phyloP scores from a whole-genome alignment of 2,113 vertebrate genomes.

The Natator depressus region DNA sequence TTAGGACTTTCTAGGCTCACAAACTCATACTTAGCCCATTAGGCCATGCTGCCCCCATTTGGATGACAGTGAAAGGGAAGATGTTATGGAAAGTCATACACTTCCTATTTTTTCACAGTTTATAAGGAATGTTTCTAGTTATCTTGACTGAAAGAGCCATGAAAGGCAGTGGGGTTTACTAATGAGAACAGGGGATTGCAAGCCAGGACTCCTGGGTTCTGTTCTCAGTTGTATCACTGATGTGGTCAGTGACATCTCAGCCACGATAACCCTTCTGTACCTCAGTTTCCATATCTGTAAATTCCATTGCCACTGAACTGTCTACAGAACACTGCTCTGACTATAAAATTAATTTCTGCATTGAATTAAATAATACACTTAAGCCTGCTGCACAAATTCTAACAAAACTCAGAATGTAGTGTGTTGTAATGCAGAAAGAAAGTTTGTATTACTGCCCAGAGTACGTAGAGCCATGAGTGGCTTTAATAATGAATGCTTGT shows the following conservation, averaged over 20 bases:
- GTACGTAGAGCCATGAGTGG: background rate
- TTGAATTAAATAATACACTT: background rate
- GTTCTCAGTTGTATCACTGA: background rate
- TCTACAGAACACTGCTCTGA: background rate
- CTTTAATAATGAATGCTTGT: background rate
- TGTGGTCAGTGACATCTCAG: fast-evolving
- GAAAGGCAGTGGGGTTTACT: background rate
- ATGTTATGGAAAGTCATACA: background rate
- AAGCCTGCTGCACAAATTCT: background rate
- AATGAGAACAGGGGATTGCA: fast-evolving
- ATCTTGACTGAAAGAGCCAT: background rate
- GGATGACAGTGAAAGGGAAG: background rate
- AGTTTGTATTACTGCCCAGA: fast-evolving
- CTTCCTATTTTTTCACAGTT: background rate
- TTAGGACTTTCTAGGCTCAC: background rate
- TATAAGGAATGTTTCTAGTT: background rate
- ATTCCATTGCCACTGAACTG: background rate
- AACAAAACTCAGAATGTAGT: background rate
- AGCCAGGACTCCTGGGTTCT: background rate
- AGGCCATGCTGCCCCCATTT: slow-evolving; percentile 14
- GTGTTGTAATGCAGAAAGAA: background rate
- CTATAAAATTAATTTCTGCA: background rate
- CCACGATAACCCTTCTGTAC: background rate
- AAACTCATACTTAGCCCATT: too few relatives aligned
- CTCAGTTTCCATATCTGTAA: background rate